These are phyloP conservation scores for Dryocosmus kuriphilus DNA, from an alignment of 2,888 invertebrate species.

Conservation along the genomic window DNA sequence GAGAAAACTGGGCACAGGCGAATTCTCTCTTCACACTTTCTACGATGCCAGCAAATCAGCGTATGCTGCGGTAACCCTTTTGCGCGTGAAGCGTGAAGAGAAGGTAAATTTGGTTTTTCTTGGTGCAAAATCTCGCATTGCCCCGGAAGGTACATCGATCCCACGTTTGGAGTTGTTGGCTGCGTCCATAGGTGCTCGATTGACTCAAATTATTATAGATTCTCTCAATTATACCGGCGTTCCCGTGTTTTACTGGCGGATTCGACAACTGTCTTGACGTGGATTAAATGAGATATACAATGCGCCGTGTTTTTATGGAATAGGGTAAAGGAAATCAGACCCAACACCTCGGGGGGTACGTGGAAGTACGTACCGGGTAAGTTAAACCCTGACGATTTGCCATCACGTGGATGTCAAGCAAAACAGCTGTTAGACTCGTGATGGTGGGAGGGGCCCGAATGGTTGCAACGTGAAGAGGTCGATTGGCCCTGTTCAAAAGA, in stretches of 20 bases:
- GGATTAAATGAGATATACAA: too few relatives aligned
- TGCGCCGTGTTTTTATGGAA: too few relatives aligned
- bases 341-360: too few relatives aligned
- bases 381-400: too few relatives aligned
- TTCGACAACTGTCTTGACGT: too few relatives aligned
- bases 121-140: constrained; percentile 61
- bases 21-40: constrained; percentile 63
- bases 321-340: too few relatives aligned
- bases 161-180: constrained; percentile 68
- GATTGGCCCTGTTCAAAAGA: constrained; percentile 41
- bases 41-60: constrained; percentile 56
- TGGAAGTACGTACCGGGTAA: too few relatives aligned
- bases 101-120: constrained; percentile 49
- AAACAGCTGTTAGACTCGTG: constrained; percentile 60
- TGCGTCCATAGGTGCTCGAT: constrained; percentile 60
- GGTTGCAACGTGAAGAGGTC: neutral
- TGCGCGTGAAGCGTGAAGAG: too few relatives aligned
- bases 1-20: constrained; percentile 47
- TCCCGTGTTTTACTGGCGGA: constrained; percentile 59
- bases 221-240: constrained; percentile 41
- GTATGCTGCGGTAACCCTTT: too few relatives aligned
- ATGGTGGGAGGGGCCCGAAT: constrained; percentile 72
- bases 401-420: constrained; percentile 65
- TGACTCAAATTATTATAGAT: constrained; percentile 42
- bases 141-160: constrained; percentile 64